Percentiles rank a stretch among this genome's conserved stretches.
Evolutionary conservation across 2,113 vertebrate species (phyloP).

Genomic region (Melierax canorus): DNA sequence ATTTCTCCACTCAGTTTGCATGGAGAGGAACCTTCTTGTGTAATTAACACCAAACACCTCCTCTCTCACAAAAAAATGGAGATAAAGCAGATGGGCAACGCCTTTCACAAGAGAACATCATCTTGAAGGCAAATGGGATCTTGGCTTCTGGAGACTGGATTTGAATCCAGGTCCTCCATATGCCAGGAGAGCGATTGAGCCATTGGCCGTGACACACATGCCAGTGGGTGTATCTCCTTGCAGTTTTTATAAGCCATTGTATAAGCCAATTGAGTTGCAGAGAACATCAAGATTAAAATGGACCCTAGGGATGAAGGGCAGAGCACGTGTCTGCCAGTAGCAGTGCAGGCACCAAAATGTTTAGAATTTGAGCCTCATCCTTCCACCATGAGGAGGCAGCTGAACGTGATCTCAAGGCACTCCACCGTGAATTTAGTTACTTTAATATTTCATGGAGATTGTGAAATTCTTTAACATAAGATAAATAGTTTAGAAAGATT

Average conservation of each 20-base stretch:
- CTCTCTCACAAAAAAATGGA: neutral
- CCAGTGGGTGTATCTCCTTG: neutral
- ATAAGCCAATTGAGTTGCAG: neutral
- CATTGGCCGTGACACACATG: fast-evolving
- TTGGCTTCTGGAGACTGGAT: neutral
- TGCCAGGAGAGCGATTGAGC: fast-evolving
- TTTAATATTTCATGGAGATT: neutral
- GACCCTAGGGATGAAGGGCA: neutral
- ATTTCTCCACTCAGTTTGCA: neutral
- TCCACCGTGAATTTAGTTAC: neutral
- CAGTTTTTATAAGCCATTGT: neutral
- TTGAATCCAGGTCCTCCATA: neutral
- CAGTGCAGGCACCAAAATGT: neutral
- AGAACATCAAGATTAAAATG: neutral
- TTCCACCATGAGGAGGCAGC: neutral
- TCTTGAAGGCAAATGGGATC: neutral
- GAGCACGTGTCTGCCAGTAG: neutral
- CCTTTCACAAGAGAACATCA: neutral
- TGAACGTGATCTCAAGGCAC: neutral
- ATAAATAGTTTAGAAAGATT: neutral
- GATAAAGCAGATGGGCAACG: neutral
- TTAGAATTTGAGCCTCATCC: neutral
- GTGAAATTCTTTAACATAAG: neutral
- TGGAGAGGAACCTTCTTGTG: neutral
- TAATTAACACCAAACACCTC: neutral